These are phyloP conservation scores for Rhagophthalmus giganteus DNA, from an alignment of 2,888 invertebrate species.

Conservation along the genomic window DNA sequence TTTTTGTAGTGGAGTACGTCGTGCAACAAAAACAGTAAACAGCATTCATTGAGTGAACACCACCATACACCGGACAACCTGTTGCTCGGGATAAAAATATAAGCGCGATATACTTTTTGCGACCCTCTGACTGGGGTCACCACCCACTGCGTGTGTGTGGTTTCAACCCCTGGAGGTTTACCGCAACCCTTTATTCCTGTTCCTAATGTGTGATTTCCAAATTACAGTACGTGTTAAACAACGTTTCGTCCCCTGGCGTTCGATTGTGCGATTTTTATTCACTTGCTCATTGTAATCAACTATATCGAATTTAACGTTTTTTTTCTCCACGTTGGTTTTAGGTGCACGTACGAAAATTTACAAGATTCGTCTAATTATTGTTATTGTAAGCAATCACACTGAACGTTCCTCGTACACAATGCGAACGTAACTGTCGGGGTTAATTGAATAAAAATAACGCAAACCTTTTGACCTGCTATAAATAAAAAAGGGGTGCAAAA, in stretches of 20 bases:
- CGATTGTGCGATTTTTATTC: conserved; percentile 29
- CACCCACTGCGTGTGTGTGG: conserved; percentile 39
- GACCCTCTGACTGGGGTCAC: conserved; percentile 35
- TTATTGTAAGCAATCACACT: no score
- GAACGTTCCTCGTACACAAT: no score
- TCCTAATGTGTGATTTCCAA: conserved; percentile 38
- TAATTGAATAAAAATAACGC: no score
- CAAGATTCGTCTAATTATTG: no score
- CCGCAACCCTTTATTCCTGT: conserved; percentile 42
- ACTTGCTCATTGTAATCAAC: conserved; percentile 25
- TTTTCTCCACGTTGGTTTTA: background rate
- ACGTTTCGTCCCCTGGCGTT: conserved; percentile 27
- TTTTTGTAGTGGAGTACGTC: conserved; percentile 26
- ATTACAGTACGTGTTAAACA: conserved; percentile 35
- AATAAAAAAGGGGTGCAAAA: background rate
- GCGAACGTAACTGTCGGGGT: no score
- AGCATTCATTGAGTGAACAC: conserved; percentile 31
- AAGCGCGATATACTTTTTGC: conserved; percentile 34
- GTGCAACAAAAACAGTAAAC: conserved; percentile 32
- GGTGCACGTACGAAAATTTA: no score
- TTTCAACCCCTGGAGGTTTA: conserved; percentile 39
- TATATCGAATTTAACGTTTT: conserved; percentile 12
- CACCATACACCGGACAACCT: conserved; percentile 31
- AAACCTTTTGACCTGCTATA: no score
- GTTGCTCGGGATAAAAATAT: conserved; percentile 33